Evolutionary conservation across 2,888 invertebrate species (phyloP), one percentile per base, ranked within the genome.

Genomic region (Oscheius sp.): DNA sequence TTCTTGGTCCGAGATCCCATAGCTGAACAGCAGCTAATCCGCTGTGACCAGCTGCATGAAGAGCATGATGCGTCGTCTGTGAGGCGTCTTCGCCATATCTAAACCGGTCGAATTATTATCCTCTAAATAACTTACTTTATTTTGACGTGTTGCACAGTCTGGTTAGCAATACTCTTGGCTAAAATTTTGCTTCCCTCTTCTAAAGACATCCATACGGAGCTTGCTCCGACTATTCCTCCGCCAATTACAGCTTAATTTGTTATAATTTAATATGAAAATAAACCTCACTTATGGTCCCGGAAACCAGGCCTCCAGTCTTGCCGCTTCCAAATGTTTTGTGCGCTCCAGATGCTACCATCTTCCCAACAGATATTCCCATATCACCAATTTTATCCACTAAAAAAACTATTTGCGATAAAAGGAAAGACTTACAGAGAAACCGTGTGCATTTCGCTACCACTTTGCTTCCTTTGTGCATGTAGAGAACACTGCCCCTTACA

Each of bases 51-150:
- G 93, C 91, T 0, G 93, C 92, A 82, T 92, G 91, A 58, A 93
- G 90, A 0, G 93, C 92, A 84, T 92, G 91, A 58, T 91, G 91
- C 0, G 93, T 92, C 3, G 93, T 90, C 76, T 90, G 90, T 0
- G 93, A 92, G 29, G 92, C 93, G 18, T 92, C 91, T 13, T 90
- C 89, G 0, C 93, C 93, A 89, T 93, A 93, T 86, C 93, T 93
- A 89, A 71, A 64, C 21, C 13, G 18, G 12, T 56, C 1, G 58
- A 25, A 35, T 6, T 71, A 18, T 49, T 18, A 49, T 49, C 49
- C 13, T 49, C 5, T 18, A 21, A 49, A 18, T 49, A 27, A 46
- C 91, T 89, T 90, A 93, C 93, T 92, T 93, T 87, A 93, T 92
- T 82, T 92, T 90, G 52, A 94, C 93, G 70, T 93, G 91, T 85